These are phyloP conservation scores for Acrobasis suavella DNA, from an alignment of 2,888 invertebrate species.

Conservation along the genomic window DNA sequence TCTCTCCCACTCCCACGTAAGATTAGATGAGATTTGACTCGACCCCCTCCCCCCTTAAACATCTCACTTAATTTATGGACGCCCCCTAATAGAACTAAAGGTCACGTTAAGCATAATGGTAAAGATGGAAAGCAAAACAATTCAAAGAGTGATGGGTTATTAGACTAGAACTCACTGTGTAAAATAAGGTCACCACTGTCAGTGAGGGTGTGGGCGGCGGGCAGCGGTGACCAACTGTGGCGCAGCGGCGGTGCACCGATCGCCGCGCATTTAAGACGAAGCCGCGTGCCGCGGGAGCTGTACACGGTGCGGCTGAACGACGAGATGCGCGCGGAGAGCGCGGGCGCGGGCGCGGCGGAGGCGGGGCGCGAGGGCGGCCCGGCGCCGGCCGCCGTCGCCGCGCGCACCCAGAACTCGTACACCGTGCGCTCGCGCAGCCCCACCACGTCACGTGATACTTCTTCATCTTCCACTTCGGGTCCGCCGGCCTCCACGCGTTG, in stretches of 20 bases:
- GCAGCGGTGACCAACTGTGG: constrained; percentile 82
- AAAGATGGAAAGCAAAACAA: neutral
- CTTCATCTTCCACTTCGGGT: constrained; percentile 36
- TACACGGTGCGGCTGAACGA: constrained; percentile 87
- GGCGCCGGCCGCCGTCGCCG: constrained; percentile 83
- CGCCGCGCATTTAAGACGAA: constrained; percentile 85
- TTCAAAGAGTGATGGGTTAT: no score
- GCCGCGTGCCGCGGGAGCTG: constrained; percentile 83
- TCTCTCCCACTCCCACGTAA: no score
- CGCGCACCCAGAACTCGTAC: constrained; percentile 93
- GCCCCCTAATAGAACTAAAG: no score
- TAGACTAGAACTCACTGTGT: constrained; percentile 75
- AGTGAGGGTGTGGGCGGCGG: constrained; percentile 82
- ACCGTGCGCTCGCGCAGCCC: constrained; percentile 86
- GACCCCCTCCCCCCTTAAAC: no score
- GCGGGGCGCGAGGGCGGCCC: constrained; percentile 84
- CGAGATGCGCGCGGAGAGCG: constrained; percentile 90
- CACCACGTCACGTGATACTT: constrained; percentile 84
- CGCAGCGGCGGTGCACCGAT: constrained; percentile 85
- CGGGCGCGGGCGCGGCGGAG: constrained; percentile 76
- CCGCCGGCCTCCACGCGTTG: constrained; percentile 53
- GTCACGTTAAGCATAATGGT: no score
- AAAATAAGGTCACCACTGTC: constrained; percentile 84
- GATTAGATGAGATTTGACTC: no score
- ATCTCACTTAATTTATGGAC: no score